Percentiles rank a stretch among this genome's conserved stretches.
phyloP scores from a whole-genome alignment of 2,888 invertebrate genomes.

The Callyntrura guangdongensis region DNA sequence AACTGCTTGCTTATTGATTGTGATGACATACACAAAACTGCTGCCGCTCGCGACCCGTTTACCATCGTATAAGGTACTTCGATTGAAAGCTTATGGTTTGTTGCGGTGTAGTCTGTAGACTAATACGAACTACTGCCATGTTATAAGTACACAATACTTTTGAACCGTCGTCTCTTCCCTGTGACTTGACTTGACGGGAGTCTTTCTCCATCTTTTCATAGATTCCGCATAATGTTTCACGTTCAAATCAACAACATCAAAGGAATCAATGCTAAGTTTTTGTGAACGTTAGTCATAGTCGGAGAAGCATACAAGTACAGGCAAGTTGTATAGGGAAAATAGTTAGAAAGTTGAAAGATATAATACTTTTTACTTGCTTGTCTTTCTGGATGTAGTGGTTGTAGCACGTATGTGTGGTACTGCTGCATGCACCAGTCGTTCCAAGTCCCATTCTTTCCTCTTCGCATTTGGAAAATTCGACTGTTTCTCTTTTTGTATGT shows the following conservation, averaged over 20 bases:
- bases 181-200: slow-evolving; percentile 42
- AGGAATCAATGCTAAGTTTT: slow-evolving; percentile 66
- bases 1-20: slow-evolving; percentile 39
- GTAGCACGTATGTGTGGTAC: background rate
- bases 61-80: too few relatives aligned
- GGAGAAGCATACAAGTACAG: too few relatives aligned
- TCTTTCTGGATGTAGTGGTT: background rate
- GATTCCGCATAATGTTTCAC: slow-evolving; percentile 54
- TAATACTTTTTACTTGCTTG: slow-evolving; percentile 47
- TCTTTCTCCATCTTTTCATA: slow-evolving; percentile 35
- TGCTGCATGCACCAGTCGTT: slow-evolving; percentile 10
- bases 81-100: slow-evolving; percentile 32
- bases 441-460: background rate
- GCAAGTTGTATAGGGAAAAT: slow-evolving; percentile 53
- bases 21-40: slow-evolving; percentile 31
- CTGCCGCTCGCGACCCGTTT: background rate
- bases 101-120: slow-evolving; percentile 10
- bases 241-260: slow-evolving; percentile 64
- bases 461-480: slow-evolving; percentile 9
- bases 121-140: background rate
- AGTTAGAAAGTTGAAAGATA: slow-evolving; percentile 67
- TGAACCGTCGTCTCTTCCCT: background rate
- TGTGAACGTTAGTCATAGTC: slow-evolving; percentile 12
- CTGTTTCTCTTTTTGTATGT: slow-evolving; percentile 25
- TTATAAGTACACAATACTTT: slow-evolving; percentile 19